Evolutionary conservation across 1,140 invertebrate species (phyloP).

Genomic region (Stenopsyche tienmushanensis): DNA sequence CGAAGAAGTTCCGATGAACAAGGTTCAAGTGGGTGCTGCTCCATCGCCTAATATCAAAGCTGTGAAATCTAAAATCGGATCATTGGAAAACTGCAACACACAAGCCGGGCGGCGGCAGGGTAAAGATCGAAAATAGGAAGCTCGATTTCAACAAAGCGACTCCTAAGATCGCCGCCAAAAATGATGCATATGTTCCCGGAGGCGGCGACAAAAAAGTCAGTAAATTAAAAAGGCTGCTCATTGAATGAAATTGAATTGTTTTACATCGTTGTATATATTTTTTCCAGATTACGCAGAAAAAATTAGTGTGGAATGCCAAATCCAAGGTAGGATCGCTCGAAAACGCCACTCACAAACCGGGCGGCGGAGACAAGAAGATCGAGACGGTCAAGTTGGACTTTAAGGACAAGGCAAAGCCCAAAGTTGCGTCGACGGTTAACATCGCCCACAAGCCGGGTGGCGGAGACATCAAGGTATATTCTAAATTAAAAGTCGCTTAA

Average conservation of each 20-base stretch:
- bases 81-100: conserved; percentile 88
- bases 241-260: too few species aligned
- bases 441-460: conserved; percentile 85
- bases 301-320: conserved; percentile 90
- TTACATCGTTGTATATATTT: too few species aligned
- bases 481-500: too few species aligned
- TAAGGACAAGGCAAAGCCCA: conserved; percentile 88
- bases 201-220: conserved; percentile 91
- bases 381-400: conserved; percentile 87
- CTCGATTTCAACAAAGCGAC: conserved; percentile 76
- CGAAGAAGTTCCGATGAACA: conserved; percentile 86
- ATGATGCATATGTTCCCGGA: conserved; percentile 84
- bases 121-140: conserved; percentile 88
- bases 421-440: conserved; percentile 91
- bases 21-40: conserved; percentile 85
- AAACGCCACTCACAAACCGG: conserved; percentile 90
- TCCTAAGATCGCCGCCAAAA: conserved; percentile 85
- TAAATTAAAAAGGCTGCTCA: conserved; percentile 10
- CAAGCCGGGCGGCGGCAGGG: conserved; percentile 87
- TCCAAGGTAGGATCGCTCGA: conserved; percentile 91
- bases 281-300: conserved; percentile 76
- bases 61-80: conserved; percentile 92
- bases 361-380: conserved; percentile 91
- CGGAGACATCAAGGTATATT: conserved; percentile 82
- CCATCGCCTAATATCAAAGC: conserved; percentile 89